Evolutionary conservation across 2,888 invertebrate genomes (phyloP), one percentile per base, ranked within the genome.

Genomic region (Icerya purchasi): DNA sequence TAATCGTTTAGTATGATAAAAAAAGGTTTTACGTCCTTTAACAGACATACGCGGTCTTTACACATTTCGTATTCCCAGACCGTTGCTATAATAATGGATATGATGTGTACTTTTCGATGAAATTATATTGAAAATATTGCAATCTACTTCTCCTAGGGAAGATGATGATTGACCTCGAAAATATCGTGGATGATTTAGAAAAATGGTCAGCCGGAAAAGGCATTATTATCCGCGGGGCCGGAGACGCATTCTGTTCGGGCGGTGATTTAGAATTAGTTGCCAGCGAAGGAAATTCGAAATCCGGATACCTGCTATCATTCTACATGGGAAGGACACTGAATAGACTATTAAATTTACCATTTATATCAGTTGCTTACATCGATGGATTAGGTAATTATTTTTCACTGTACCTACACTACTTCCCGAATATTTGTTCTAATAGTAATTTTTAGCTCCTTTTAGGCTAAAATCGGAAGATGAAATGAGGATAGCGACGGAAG

Each of bases 121-220:
- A n/a, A n/a, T n/a, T n/a, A n/a, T n/a, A n/a, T n/a, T n/a, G n/a
- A n/a, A n/a, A n/a, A n/a, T n/a, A n/a, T n/a, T n/a, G n/a, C n/a
- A n/a, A n/a, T n/a, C n/a, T n/a, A n/a, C n/a, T n/a, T n/a, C n/a
- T 66, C 68, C 8, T 63, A 76, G 76, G 75, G 3, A 69, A 67
- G 54, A 77, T 78, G 77, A 76, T 78, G 74, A 69, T 71, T 8
- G 72, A 76, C 50, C 66, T 78, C n/a, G 66, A 68, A 25, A 69
- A 73, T 50, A 68, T 69, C 23, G 68, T 76, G 0, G 61, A 63
- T 3, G 67, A 70, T n/a, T 66, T 78, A 24, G 73, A 75, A 65
- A 62, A 65, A 1, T 77, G 76, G 76, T 60, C 66, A 2, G 58
- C 62, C 66, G 69, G 72, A 1, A 74, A 73, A 68, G 75, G 72